Evolutionary conservation across 2,113 vertebrate species (phyloP).

Genomic region (Phalacrocorax carbo): DNA sequence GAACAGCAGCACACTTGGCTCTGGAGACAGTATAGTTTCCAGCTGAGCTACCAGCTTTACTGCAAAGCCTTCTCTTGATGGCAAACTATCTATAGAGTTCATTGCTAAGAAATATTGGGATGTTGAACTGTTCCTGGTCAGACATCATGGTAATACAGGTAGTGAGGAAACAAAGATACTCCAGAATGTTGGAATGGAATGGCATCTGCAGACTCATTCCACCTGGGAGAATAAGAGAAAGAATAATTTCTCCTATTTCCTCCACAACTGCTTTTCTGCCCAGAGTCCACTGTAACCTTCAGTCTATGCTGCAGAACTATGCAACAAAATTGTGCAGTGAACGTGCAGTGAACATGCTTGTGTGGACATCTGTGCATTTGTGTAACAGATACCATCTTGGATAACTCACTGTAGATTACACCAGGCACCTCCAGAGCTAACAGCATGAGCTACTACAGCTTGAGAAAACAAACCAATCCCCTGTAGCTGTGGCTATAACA

Average conservation of each 20-base stretch:
- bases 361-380: background rate
- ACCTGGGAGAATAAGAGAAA: background rate
- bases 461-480: conserved; percentile 60
- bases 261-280: background rate
- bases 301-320: background rate
- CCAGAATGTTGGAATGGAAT: background rate
- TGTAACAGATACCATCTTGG: conserved; percentile 51
- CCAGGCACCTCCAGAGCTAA: conserved; percentile 51
- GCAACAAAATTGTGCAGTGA: background rate
- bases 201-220: background rate
- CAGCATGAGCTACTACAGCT: conserved; percentile 50
- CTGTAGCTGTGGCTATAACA: conserved; percentile 55
- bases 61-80: background rate
- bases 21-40: conserved; percentile 8
- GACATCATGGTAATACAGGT: fast-evolving
- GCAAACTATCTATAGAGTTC: background rate
- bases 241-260: background rate
- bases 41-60: conserved; percentile 8
- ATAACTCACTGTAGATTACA: conserved; percentile 29
- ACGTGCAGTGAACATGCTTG: background rate
- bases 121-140: background rate
- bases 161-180: background rate
- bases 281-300: background rate
- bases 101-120: background rate
- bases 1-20: background rate